Base-by-base conservation (phyloP, 2,797 vertebrate genomes). In the Centropyge bicolor region DNA sequence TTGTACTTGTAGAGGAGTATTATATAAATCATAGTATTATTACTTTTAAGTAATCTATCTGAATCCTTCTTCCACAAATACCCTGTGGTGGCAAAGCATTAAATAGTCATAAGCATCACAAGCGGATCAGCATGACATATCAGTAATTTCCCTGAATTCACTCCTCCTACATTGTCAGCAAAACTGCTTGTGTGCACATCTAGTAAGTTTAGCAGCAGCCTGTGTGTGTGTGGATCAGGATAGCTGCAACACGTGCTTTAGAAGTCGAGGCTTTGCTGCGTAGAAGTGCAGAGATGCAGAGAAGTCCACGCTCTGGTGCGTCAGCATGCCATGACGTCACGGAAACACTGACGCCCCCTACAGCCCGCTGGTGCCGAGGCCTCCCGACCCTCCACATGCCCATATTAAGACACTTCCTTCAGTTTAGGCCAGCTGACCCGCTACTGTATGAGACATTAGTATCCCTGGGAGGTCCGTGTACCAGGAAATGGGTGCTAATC, bases 401-500 rank as follows among this genome's bases (percentile, higher is more conserved):
- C 94, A 88, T 94, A 94, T 95, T 94, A 92, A 93, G 95, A 85
- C 79, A 82, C 91, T 95, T 94, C 92, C 92, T 94, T 88, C 80
- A 81, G 46, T 84, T 80, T 31, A 70, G 76, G 52, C 80, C 83
- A 85, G 81, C 83, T 88, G 81, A 90, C 83, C 76, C 6, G 17
- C 65, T 87, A 83, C 87, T 82, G 83, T 82, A 86, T 57, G 76
- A 83, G 80, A 75, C 54, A 82, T 82, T 63, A 81, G 77, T 72
- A 51, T 27, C 74, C 48, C 20, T 17, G 67, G 48, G 78, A 79
- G 80, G 78, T 84, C 49, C 45, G 35, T 75, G 74, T 88, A 87
- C 83, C 81, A 86, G 92, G 84, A 93, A 91, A 86, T 70, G 63
- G 62, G 78, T 70, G 78, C 65, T 92, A 91, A 92, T 93, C 87